Conservation (phyloP, 2,888 invertebrate genomes). For the Troilus luridus region DNA sequence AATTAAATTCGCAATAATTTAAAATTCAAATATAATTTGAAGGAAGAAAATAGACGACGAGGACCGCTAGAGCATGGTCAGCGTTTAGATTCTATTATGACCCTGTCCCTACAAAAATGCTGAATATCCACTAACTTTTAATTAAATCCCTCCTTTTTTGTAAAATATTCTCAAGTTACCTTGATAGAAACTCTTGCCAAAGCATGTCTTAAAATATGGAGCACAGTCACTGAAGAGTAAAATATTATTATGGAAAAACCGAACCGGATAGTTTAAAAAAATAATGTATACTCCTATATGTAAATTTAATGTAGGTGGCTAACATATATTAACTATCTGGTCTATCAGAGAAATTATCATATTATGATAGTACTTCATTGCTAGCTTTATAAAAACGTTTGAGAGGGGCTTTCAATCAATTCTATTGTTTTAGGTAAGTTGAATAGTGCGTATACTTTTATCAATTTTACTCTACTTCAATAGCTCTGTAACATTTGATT, state of each 20-base stretch:
- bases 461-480: no score
- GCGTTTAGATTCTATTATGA: slow-evolving; percentile 5
- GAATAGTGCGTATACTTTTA: no score
- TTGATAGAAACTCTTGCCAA: background rate
- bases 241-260: background rate
- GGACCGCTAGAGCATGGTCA: background rate
- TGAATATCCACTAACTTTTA: slow-evolving; percentile 23
- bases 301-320: no score
- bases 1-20: background rate
- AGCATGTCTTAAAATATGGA: background rate
- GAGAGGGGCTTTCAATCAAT: no score
- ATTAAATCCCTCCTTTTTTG: background rate
- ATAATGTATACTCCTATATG: background rate
- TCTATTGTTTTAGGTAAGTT: no score
- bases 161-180: background rate
- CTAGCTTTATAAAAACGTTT: no score
- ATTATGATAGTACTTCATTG: no score
- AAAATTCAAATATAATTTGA: slow-evolving; percentile 6
- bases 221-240: background rate
- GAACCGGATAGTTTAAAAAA: background rate
- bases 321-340: no score
- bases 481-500: no score
- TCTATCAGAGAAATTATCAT: no score
- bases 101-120: background rate
- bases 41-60: background rate